Evolutionary conservation across 2,113 vertebrate species (phyloP), one percentile per base, ranked within the genome.

Genomic region (Hoplias malabaricus): DNA sequence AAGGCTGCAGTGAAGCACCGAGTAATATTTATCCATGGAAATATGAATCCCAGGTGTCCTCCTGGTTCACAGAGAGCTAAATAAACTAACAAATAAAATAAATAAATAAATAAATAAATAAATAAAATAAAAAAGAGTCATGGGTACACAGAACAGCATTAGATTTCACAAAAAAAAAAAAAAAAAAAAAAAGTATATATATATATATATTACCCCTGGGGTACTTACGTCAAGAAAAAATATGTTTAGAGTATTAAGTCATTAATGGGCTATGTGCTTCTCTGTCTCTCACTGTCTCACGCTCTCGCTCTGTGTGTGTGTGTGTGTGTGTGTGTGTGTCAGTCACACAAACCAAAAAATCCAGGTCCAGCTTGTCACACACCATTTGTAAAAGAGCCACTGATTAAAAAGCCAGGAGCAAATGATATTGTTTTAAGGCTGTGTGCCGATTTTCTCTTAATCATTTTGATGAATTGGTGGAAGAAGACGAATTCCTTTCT

Each of bases 131-230:
- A n/a, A n/a, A n/a, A n/a, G n/a, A n/a, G n/a, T n/a, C n/a, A n/a
- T n/a, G n/a, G 40, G 31, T 50, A 79, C 40, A 84, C 87, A 88
- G 88, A 87, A 95, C 94, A 96, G 94, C 93, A 92, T 92, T 88
- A 85, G 86, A 94, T 94, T 96, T 92, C 86, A 88, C 89, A 87
- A 75, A 84, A 81, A 88, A 84, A 95, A 93, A 96, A 88, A 92
- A 89, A 84, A 83, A 84, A 84, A 89, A 87, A 88, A 88, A 89
- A 86, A n/a, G n/a, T n/a, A n/a, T n/a, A n/a, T n/a, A n/a, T n/a
- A 90, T 91, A 89, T 92, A 91, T 92, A 90, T 85, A 91, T 84
- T 75, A 81, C 76, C 80, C 70, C 78, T 80, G 88, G 79, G 84
- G 23, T 57, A 76, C 63, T 85, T 81, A 82, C 70, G 62, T 68